phyloP scores from a whole-genome alignment of 2,113 vertebrate genomes.

The Rhynchopsitta pachyrhyncha region DNA sequence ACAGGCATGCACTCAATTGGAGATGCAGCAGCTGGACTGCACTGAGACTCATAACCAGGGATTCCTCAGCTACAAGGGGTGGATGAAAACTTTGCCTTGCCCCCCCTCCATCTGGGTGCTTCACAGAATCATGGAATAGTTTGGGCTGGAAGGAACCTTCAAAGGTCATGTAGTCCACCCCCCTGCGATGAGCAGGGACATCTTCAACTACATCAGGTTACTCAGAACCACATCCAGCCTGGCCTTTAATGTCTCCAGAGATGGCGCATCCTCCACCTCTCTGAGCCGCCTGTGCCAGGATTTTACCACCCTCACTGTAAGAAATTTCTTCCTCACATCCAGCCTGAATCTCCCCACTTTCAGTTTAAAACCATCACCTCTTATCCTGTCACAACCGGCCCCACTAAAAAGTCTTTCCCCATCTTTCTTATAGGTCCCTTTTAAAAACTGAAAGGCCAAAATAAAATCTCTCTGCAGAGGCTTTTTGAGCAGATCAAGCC shows the following conservation, averaged over 20 bases:
- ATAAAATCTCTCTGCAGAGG: not conserved
- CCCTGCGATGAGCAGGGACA: not conserved
- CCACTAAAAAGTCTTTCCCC: not conserved
- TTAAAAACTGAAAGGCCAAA: not conserved
- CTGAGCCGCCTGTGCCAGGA: not conserved
- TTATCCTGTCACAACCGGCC: not conserved
- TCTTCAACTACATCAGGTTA: not conserved
- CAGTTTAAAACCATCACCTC: not conserved
- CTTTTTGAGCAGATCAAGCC: not conserved
- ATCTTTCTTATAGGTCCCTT: not conserved
- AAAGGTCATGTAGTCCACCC: not conserved
- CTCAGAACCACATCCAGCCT: not conserved
- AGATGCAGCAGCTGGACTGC: not conserved
- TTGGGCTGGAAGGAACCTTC: not conserved
- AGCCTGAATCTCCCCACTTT: not conserved
- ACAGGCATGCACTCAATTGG: fast-evolving
- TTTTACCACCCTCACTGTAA: not conserved
- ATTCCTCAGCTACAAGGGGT: not conserved
- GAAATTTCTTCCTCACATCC: not conserved
- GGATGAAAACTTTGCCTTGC: not conserved
- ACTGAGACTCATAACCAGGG: not conserved
- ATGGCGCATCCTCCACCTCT: not conserved
- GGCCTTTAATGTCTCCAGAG: not conserved
- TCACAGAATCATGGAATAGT: not conserved
- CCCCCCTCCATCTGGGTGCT: not conserved